Base-by-base conservation (phyloP, 2,113 vertebrate species). In the Symphodus melops region DNA sequence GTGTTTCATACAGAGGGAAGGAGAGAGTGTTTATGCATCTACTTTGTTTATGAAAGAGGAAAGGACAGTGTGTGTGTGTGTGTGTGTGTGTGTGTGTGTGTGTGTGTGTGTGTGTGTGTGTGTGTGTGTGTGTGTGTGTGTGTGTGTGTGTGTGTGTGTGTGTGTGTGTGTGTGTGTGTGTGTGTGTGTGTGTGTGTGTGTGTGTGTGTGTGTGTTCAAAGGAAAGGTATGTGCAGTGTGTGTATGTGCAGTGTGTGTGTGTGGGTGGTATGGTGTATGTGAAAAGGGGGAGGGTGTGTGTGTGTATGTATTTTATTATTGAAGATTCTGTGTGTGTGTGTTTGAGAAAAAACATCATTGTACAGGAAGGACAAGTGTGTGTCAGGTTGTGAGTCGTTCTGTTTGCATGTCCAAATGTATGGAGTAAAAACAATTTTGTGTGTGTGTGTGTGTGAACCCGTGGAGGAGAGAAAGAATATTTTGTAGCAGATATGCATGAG, bases 21-120 rank as follows among this genome's bases (percentile, higher is more conserved):
- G 88, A 91, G 86, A 79, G 84, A 91, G 91, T 93, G 93, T 94
- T 93, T 94, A 92, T 93, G 92, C 92, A 92, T 94, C 92, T 93
- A 92, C 92, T 93, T 94, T 94, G 93, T 94, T 94, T 95, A 93
- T 94, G 90, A 94, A 93, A 95, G 89, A 92, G 91, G 88, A 88
- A 93, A 93, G 86, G 86, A 89, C 86, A 59, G 58, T 84, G 79
- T 86, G 77, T 89, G 83, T 88, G 65, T 80, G 65, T 75, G 63
- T 72, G 73, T 84, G 67, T 69, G 77, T 67, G 74, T 83, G 61
- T 73, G 65, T 72, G 56, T 68, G 59, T 61, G 67, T 49, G 74
- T 53, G 65, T 49, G 59, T 42, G 65, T 28, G 53, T 61, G 52
- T 61, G 56, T 61, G 75, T 4, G 33, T 42, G 60, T 5, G n/a